Conservation (phyloP, 2,888 invertebrate genomes). For the Nephrotoma flavescens region DNA sequence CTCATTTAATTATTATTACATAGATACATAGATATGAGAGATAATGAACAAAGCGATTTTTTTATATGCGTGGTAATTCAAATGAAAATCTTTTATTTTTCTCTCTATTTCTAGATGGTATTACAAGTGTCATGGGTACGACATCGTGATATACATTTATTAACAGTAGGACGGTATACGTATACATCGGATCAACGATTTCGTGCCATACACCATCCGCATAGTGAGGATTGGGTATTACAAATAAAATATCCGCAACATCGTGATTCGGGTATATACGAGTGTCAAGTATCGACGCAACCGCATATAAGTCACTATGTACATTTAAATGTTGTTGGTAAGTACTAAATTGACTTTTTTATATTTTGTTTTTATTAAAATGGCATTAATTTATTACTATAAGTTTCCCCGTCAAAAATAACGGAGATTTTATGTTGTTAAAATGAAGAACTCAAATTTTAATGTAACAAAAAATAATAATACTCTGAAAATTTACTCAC, state of each 20-base stretch:
- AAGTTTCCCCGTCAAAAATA: no score
- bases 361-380: not conserved
- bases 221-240: conserved; percentile 83
- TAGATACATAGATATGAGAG: not conserved
- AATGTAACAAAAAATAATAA: no score
- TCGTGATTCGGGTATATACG: conserved; percentile 74
- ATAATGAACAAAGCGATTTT: not conserved
- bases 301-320: conserved; percentile 88
- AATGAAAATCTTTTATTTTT: not conserved
- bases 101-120: conserved; percentile 37
- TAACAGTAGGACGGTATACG: conserved; percentile 79
- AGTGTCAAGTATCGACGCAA: conserved; percentile 88
- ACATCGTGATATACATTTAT: conserved; percentile 76
- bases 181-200: conserved; percentile 87
- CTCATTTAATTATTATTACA: not conserved
- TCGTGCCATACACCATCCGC: conserved; percentile 69
- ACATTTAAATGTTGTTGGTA: conserved; percentile 80
- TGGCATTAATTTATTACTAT: no score
- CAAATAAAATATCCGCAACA: conserved; percentile 87
- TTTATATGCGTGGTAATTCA: not conserved
- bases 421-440: no score
- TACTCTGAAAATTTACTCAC: no score
- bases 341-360: conserved; percentile 32
- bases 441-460: no score
- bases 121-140: conserved; percentile 86